Conservation (phyloP, 2,888 invertebrate genomes). For the Sussaba pulchella region DNA sequence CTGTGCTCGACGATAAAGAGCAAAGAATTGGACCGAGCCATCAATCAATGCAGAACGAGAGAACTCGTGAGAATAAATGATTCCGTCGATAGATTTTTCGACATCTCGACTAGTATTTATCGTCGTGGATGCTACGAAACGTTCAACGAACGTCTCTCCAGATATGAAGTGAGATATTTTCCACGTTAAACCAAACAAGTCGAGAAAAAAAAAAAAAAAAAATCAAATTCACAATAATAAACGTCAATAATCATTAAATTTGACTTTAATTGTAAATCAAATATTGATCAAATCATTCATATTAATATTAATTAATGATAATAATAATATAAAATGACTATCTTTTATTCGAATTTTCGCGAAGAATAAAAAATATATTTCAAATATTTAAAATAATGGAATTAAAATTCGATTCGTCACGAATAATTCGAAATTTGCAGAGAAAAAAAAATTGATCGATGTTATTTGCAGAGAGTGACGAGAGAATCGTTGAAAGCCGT, state of each 20-base stretch:
- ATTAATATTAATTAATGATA: no score
- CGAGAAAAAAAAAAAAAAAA: not conserved
- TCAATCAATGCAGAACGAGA: constrained; percentile 80
- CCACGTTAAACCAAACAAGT: no score
- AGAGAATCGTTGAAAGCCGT: constrained; percentile 68
- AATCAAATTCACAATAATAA: no score
- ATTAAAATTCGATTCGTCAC: no score
- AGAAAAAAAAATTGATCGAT: constrained; percentile 4
- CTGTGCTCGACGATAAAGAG: constrained; percentile 79
- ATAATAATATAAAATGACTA: no score
- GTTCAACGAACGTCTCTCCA: constrained; percentile 69
- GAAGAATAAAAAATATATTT: no score
- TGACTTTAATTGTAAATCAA: no score
- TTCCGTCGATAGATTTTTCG: constrained; percentile 79
- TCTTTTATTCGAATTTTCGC: no score
- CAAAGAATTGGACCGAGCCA: constrained; percentile 81
- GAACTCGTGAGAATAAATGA: constrained; percentile 78
- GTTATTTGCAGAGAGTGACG: constrained; percentile 62
- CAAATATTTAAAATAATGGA: no score
- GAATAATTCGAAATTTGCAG: no score
- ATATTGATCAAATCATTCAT: no score
- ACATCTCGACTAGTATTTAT: constrained; percentile 83
- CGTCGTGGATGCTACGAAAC: constrained; percentile 78
- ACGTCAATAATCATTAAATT: no score
- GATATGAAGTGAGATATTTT: constrained; percentile 68